phyloP scores from a whole-genome alignment of 2,113 vertebrate genomes.

The Pomatostomus ruficeps region DNA sequence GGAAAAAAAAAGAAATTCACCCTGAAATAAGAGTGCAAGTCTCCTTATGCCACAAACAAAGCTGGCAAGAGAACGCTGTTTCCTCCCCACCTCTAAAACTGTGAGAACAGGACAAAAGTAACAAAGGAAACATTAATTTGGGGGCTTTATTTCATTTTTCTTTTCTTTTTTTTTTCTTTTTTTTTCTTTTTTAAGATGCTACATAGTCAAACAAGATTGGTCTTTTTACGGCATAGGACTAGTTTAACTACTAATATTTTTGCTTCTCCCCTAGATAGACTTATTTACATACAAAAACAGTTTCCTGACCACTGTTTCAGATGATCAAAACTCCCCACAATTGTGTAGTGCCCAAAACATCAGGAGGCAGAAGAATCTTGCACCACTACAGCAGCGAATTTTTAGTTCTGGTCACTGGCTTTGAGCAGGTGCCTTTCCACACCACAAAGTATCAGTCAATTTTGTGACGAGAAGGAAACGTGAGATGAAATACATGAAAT shows the following conservation, averaged over 20 bases:
- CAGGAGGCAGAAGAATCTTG: constrained; percentile 54
- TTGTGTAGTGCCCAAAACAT: constrained; percentile 66
- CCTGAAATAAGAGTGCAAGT: neutral
- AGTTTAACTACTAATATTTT: constrained; percentile 79
- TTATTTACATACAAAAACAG: constrained; percentile 82
- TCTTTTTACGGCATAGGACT: constrained; percentile 86
- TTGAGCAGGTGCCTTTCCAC: constrained; percentile 28
- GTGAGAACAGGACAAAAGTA: constrained; percentile 64
- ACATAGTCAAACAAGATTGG: constrained; percentile 93
- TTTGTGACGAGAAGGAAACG: constrained; percentile 68
- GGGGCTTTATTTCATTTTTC: constrained; percentile 79
- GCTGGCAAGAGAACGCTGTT: neutral
- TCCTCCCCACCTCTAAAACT: neutral
- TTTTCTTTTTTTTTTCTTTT: constrained; percentile 74
- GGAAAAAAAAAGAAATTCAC: neutral
- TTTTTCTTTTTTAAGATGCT: constrained; percentile 88
- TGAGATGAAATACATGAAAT: constrained; percentile 80
- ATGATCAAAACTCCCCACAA: constrained; percentile 68
- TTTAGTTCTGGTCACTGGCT: constrained; percentile 55
- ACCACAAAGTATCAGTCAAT: constrained; percentile 34
- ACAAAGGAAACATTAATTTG: constrained; percentile 69
- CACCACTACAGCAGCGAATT: constrained; percentile 70
- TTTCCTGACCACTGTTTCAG: constrained; percentile 74
- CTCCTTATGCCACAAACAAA: neutral
- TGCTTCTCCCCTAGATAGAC: constrained; percentile 71